These are phyloP conservation scores for Heliconius ethilla DNA, from an alignment of 2,888 invertebrate genomes.

Conservation along the genomic window DNA sequence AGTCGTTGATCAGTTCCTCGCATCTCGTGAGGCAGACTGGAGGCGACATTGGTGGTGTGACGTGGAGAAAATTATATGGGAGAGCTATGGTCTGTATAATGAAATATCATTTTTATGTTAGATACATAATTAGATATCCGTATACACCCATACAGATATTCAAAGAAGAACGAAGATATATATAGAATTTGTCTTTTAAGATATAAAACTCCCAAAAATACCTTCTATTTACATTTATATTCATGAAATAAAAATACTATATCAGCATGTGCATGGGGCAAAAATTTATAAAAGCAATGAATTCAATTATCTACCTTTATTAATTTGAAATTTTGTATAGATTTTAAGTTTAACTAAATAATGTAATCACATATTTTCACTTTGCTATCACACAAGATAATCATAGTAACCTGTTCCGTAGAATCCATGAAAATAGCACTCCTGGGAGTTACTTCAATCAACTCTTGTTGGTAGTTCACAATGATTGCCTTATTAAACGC, in stretches of 20 bases:
- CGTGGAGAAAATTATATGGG: constrained; percentile 93
- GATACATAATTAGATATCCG: too few relatives aligned
- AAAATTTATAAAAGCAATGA: too few relatives aligned
- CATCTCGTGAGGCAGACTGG: constrained; percentile 84
- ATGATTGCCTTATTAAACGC: constrained; percentile 86
- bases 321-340: too few relatives aligned
- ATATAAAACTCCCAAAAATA: too few relatives aligned
- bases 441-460: constrained; percentile 87
- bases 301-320: too few relatives aligned
- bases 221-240: too few relatives aligned
- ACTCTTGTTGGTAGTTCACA: constrained; percentile 87
- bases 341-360: too few relatives aligned
- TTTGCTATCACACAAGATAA: not conserved
- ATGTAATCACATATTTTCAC: not conserved
- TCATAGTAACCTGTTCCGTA: constrained; percentile 64
- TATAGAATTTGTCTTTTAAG: too few relatives aligned
- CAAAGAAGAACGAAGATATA: too few relatives aligned
- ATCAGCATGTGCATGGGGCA: too few relatives aligned
- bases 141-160: not conserved
- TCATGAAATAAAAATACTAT: too few relatives aligned
- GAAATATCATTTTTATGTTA: not conserved
- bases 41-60: constrained; percentile 93
- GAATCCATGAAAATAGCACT: constrained; percentile 90
- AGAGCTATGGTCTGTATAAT: constrained; percentile 52
- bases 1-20: constrained; percentile 83